These are phyloP conservation scores for Cynaeus angustus DNA, from an alignment of 2,888 invertebrate genomes.

Conservation along the genomic window DNA sequence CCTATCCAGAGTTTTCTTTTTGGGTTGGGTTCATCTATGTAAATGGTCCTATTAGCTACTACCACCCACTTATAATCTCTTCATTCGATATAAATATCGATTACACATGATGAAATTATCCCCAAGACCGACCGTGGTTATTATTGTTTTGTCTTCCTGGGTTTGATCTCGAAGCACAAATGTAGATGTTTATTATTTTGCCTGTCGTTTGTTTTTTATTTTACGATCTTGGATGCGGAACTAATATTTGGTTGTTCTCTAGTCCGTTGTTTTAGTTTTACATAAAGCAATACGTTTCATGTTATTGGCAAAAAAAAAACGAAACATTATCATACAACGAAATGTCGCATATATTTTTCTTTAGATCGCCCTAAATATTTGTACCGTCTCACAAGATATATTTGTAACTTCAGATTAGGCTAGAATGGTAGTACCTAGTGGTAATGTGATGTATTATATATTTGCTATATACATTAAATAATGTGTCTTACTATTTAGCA, in stretches of 20 bases:
- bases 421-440: slow-evolving; percentile 59
- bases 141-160: slow-evolving; percentile 69
- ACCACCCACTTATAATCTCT: slow-evolving; percentile 47
- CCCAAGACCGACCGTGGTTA: slow-evolving; percentile 51
- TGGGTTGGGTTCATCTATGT: slow-evolving; percentile 67
- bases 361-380: slow-evolving; percentile 62
- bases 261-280: too few relatives aligned
- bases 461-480: slow-evolving; percentile 60
- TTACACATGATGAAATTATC: slow-evolving; percentile 31
- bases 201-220: slow-evolving; percentile 44
- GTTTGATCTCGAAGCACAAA: slow-evolving; percentile 71
- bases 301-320: too few relatives aligned
- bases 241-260: slow-evolving; percentile 61
- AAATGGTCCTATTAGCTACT: slow-evolving; percentile 48
- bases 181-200: slow-evolving; percentile 53
- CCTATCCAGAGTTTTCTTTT: slow-evolving; percentile 64
- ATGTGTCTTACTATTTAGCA: slow-evolving; percentile 70
- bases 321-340: slow-evolving; percentile 38
- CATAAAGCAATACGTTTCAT: too few relatives aligned
- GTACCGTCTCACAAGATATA: slow-evolving; percentile 62
- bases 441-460: slow-evolving; percentile 66
- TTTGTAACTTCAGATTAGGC: slow-evolving; percentile 55
- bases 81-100: slow-evolving; percentile 35
- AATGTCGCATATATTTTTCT: slow-evolving; percentile 13
- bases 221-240: slow-evolving; percentile 61